A percentile compares a stretch with the other conserved stretches of the same genome.
Conservation (phyloP, 1,140 invertebrate species). For the Eubasilissa regina region DNA sequence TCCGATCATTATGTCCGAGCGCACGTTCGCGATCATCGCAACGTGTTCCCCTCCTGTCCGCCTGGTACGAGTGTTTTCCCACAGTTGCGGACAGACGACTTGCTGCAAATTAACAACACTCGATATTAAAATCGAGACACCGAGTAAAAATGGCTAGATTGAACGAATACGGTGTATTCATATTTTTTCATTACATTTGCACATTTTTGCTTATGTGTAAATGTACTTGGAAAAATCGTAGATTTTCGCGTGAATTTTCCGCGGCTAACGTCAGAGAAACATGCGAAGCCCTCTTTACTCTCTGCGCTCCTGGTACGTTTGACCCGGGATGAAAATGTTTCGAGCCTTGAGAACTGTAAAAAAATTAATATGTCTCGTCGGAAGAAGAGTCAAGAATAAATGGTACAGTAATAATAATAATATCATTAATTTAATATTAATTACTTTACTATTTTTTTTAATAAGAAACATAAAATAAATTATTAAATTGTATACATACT, state of each 20-base stretch:
- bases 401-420: too few relatives aligned
- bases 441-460: too few relatives aligned
- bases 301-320: conserved; percentile 25
- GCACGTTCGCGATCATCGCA: not conserved
- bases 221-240: not conserved
- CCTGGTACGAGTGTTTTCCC: conserved; percentile 4
- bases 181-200: not conserved
- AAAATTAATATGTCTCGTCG: too few relatives aligned
- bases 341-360: not conserved
- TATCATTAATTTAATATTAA: too few relatives aligned
- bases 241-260: not conserved
- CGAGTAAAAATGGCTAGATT: not conserved
- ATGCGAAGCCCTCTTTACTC: conserved; percentile 16
- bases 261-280: not conserved
- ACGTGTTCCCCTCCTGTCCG: not conserved
- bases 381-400: too few relatives aligned
- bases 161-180: not conserved
- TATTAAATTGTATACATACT: too few relatives aligned
- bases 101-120: not conserved
- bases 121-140: not conserved
- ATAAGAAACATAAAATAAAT: too few relatives aligned
- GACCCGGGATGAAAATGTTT: conserved; percentile 19
- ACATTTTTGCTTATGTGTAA: not conserved
- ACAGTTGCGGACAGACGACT: not conserved
- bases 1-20: not conserved